Conservation (phyloP, 2,888 invertebrate genomes). For the Ormyrus thymus region DNA sequence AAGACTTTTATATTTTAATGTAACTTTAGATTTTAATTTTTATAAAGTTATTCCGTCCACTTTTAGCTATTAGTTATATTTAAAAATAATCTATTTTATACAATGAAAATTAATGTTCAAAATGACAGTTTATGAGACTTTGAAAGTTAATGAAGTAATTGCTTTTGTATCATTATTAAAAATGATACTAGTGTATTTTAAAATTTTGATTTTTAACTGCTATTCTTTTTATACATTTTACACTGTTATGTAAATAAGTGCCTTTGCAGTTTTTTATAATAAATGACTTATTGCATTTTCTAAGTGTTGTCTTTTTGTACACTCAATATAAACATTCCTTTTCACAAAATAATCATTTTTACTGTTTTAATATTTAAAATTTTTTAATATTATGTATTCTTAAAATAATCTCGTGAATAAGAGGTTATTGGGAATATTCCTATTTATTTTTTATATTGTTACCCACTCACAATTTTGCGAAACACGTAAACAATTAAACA, state of each 20-base stretch:
- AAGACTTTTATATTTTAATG: not conserved
- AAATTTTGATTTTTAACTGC: conserved; percentile 10
- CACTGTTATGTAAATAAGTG: conserved; percentile 57
- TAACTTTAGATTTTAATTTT: not conserved
- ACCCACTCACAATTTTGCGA: not conserved
- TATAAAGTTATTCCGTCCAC: conserved; percentile 26
- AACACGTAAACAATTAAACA: not conserved
- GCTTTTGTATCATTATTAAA: conserved; percentile 11
- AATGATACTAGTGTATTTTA: not conserved
- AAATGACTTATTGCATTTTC: conserved; percentile 44
- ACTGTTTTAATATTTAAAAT: not conserved
- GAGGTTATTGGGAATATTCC: not conserved
- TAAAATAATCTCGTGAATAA: not conserved
- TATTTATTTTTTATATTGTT: not conserved
- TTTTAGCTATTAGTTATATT: conserved; percentile 24
- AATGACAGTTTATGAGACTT: conserved; percentile 7
- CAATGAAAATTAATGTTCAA: conserved; percentile 5
- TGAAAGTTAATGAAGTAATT: not conserved
- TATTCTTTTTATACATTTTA: conserved; percentile 34
- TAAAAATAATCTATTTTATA: conserved; percentile 44
- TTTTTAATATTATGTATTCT: not conserved
- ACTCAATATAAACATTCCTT: not conserved
- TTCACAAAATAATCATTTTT: too few relatives aligned
- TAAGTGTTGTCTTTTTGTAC: conserved; percentile 1
- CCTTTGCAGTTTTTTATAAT: conserved; percentile 55